A percentile compares a stretch with the other conserved stretches of the same genome.
Conservation (phyloP, 64 coral and sea anemone species). For the Anthopleura sola region DNA sequence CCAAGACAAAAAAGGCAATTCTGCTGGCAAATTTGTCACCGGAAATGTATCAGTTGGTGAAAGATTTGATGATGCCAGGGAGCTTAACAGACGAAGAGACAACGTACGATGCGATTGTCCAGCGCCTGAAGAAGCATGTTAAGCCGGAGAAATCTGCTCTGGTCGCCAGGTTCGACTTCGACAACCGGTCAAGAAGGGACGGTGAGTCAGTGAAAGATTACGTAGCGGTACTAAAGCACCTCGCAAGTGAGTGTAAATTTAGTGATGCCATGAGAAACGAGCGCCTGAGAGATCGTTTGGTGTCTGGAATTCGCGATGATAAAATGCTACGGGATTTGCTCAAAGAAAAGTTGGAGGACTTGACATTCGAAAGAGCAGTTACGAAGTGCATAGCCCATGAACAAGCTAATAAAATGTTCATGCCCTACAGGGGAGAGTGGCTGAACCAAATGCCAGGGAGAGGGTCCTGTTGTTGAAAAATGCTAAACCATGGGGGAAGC, state of each 20-base stretch:
- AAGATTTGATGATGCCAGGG: not conserved
- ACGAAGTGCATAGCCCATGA: constrained; percentile 23
- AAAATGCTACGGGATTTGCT: constrained; percentile 37
- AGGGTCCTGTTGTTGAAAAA: not conserved
- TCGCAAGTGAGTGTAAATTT: constrained; percentile 69
- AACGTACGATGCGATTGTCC: constrained; percentile 7
- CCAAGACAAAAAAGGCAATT: constrained; percentile 15
- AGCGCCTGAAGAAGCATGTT: not conserved
- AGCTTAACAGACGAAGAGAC: not conserved
- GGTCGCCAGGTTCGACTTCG: constrained; percentile 18
- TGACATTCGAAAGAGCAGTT: constrained; percentile 23
- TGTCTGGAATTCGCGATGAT: constrained; percentile 8
- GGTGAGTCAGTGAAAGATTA: constrained; percentile 8
- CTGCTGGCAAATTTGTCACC: constrained; percentile 25
- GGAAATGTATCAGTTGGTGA: constrained; percentile 27
- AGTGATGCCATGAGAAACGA: constrained; percentile 21
- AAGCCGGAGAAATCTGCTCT: constrained; percentile 24
- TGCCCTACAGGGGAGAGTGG: not conserved
- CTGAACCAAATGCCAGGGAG: not conserved
- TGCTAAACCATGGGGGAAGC: not conserved
- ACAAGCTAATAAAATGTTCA: constrained; percentile 13
- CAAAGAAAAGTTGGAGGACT: constrained; percentile 7
- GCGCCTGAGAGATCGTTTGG: constrained; percentile 8
- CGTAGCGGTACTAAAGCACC: constrained; percentile 54
- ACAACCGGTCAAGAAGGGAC: constrained; percentile 3